Evolutionary conservation across 2,797 vertebrate species (phyloP), one percentile per base, ranked within the genome.

Genomic region (Sciurus carolinensis): DNA sequence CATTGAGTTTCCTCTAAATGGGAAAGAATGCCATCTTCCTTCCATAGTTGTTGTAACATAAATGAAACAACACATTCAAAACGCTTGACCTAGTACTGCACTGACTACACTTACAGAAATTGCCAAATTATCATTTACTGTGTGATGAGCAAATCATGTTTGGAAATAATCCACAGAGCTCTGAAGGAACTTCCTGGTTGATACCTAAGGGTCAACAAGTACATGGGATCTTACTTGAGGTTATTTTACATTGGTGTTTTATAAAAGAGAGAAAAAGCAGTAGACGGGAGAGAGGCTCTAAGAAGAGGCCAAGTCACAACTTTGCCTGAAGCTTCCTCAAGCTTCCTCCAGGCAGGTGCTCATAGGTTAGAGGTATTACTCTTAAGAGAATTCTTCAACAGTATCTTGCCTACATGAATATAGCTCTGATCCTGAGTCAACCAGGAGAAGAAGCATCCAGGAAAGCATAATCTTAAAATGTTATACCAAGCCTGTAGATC

Each of bases 271-370:
- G 36, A 42, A 85, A 96, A 83, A 33, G 5, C 13, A 59, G 57
- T 1, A 18, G 54, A 57, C 71, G 8, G 7, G 28, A 77, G 24
- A 87, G 39, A 52, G 59, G 28, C 24, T 57, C 57, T 1, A 72
- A 33, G 50, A 92, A 73, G 22, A 66, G 24, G 0, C 22, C 72
- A 88, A 54, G 76, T 95, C 82, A 73, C 20, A 50, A 24, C 47
- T 59, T 73, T 90, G 39, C 77, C 80, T 83, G 20, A n/a, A 95
- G 84, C 30, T 59, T 95, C 30, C 50, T 66, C n/a, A n/a, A 95
- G 81, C 30, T 59, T 95, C 30, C 50, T 66, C n/a, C 42, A 39
- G 80, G 72, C 81, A 73, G n/a, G 30, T 57, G 26, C 62, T 89
- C 12, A 12, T 18, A 14, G 26, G 33, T 20, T 69, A 81, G 30